Base-by-base conservation (phyloP, 92 coral and sea anemone species). In the Anthopleura xanthogrammica region DNA sequence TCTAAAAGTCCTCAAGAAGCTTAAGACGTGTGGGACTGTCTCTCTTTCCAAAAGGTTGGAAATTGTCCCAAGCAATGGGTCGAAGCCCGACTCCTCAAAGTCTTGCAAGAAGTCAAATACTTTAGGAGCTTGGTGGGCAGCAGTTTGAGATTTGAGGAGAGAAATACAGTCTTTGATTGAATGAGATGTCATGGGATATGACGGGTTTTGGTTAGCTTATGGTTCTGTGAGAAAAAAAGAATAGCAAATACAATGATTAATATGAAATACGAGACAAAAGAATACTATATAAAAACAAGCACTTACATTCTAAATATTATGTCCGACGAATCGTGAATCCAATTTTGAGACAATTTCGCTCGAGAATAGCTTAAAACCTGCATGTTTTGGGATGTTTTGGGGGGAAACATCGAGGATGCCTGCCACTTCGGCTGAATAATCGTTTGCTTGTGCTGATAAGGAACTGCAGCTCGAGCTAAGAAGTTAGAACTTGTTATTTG, bases 1-100 rank as follows among this genome's bases (percentile, higher is more conserved):
- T 17, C 46, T 29, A 41, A 76, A 70, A 9, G 89, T 71, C 36
- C 92, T 41, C 77, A 85, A 74, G 42, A 76, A 80, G 19, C 23
- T 41, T 39, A 87, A 65, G 55, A 83, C 74, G 12, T 83, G 42
- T 6, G 17, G 43, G n/a, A 83, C 57, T 6, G 80, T 79, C 19
- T 71, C 65, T 7, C 36, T 22, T 22, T 50, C 9, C 14, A 83
- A 46, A 11, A 75, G 1, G 41, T 40, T 62, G 14, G 80, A 56
- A 5, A 75, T 62, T 13, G 71, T 74, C 36, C 40, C 20, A 17
- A 83, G 54, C 12, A 50, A 55, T 2, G 48, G 57, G 20, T 83
- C 86, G 2, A 83, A 65, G 0, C 70, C 70, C 4, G 70, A 62
- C 29, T 62, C 70, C 70, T 62, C 70, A 11, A 62, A 62, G 70